A percentile compares a stretch with the other conserved stretches of the same genome.
Conservation (phyloP, 2,797 vertebrate species). For the Falco columbarius region DNA sequence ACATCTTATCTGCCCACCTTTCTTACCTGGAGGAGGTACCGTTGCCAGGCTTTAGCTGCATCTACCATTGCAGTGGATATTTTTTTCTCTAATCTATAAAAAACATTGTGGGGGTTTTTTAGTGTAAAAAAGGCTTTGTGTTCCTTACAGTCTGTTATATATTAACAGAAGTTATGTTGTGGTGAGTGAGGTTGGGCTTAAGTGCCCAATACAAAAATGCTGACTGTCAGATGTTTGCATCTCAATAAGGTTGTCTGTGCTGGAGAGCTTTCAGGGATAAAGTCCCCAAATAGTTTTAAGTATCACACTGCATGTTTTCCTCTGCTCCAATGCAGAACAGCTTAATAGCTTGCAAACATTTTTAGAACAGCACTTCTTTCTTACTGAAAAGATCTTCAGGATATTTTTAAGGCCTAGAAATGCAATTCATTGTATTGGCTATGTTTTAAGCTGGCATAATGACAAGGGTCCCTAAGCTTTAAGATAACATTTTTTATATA, state of each 20-base stretch:
- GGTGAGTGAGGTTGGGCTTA: slow-evolving; percentile 60
- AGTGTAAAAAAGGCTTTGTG: slow-evolving; percentile 42
- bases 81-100: background rate
- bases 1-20: background rate
- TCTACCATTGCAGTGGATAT: background rate
- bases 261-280: slow-evolving; percentile 60
- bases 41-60: background rate
- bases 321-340: slow-evolving; percentile 30
- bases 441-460: background rate
- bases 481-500: background rate
- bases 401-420: slow-evolving; percentile 15
- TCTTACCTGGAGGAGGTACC: background rate
- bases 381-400: background rate
- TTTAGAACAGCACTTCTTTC: slow-evolving; percentile 6
- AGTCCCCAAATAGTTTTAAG: slow-evolving; percentile 57
- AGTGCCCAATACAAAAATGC: slow-evolving; percentile 65
- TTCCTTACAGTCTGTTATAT: slow-evolving; percentile 64
- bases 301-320: slow-evolving; percentile 18
- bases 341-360: slow-evolving; percentile 26
- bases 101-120: background rate
- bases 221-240: slow-evolving; percentile 73
- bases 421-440: slow-evolving; percentile 19
- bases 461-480: slow-evolving; percentile 5
- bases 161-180: slow-evolving; percentile 73
- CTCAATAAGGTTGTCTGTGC: slow-evolving; percentile 63